A percentile compares a stretch with the other conserved stretches of the same genome.
These are phyloP conservation scores for Myrmecobius fasciatus DNA, from an alignment of 2,113 vertebrate species.

Conservation along the genomic window DNA sequence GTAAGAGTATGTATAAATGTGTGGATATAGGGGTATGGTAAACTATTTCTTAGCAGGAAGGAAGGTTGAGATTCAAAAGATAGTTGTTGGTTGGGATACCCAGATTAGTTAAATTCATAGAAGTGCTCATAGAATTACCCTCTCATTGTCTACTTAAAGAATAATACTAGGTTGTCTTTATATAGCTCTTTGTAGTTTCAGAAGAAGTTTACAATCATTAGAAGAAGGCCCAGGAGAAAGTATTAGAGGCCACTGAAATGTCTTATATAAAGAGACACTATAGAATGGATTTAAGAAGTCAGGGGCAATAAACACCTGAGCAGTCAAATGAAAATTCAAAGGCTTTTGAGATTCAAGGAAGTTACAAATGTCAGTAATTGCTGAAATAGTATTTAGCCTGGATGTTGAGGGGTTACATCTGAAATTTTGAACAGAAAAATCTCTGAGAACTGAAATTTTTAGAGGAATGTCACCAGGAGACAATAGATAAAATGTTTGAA, in stretches of 20 bases:
- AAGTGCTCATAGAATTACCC: conserved; percentile 1
- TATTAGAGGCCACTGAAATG: not conserved
- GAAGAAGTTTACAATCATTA: not conserved
- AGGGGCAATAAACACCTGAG: not conserved
- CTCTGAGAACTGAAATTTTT: not conserved
- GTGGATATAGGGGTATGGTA: not conserved
- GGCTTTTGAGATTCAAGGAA: conserved; percentile 15
- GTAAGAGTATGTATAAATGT: not conserved
- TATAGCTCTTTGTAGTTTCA: not conserved
- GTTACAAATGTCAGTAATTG: not conserved
- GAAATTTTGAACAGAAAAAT: not conserved
- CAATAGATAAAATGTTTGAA: not conserved
- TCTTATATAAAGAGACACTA: not conserved
- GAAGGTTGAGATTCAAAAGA: not conserved
- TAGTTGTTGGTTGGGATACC: not conserved
- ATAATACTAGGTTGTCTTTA: not conserved
- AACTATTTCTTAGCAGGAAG: not conserved
- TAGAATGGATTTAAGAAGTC: conserved; percentile 2
- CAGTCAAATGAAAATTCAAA: conserved; percentile 10
- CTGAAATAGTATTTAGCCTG: conserved; percentile 24
- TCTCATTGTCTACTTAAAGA: not conserved
- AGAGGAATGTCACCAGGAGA: not conserved
- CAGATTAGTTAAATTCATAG: not conserved
- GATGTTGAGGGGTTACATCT: not conserved
- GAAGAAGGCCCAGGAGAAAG: not conserved